Conservation (phyloP, 2,113 vertebrate genomes). For the Acanthisitta chloris region DNA sequence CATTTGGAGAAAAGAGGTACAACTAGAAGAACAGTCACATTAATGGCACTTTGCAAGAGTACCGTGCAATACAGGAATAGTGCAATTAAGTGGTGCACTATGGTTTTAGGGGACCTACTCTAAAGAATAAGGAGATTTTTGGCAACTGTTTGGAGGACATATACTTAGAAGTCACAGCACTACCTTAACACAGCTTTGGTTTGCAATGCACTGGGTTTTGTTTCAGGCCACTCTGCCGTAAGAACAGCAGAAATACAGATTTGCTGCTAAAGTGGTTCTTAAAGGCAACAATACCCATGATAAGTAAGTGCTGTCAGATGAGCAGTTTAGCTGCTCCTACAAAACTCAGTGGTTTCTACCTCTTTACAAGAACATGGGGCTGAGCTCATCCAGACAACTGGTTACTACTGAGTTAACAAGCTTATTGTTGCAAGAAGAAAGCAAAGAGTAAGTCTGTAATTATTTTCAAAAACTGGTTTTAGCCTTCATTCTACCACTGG, state of each 20-base stretch:
- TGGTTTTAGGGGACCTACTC: neutral
- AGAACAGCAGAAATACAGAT: neutral
- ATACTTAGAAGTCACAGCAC: neutral
- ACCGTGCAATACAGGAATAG: too few relatives aligned
- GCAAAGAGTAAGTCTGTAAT: neutral
- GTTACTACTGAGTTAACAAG: neutral
- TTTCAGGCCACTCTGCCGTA: neutral
- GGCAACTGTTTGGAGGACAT: neutral
- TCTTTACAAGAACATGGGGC: neutral
- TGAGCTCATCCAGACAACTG: neutral
- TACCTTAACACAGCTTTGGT: neutral
- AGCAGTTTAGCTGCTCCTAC: neutral
- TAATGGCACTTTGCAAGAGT: neutral
- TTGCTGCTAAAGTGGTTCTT: neutral
- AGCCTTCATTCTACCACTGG: neutral
- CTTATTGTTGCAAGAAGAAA: neutral
- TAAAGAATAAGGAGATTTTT: neutral
- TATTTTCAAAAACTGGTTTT: neutral
- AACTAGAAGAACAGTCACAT: neutral
- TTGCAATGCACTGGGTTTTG: neutral
- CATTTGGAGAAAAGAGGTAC: neutral
- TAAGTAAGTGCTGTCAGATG: neutral
- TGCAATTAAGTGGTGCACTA: neutral
- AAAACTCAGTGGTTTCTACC: neutral
- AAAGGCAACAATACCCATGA: neutral